phyloP scores from a whole-genome alignment of 2,888 invertebrate genomes.

The Drosophila conformis region DNA sequence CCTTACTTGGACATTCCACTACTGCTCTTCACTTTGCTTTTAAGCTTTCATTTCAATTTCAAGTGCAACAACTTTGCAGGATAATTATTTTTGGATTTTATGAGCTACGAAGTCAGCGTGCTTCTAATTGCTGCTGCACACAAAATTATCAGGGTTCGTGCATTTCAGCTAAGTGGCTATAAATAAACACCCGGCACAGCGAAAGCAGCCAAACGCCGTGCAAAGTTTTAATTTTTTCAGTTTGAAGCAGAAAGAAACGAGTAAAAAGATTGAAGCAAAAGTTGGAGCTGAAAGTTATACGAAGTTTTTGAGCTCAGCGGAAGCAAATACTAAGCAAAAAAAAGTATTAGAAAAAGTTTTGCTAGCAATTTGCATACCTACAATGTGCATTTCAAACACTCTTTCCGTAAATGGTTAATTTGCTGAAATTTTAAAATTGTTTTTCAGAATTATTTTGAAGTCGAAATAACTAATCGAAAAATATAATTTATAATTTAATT shows the following conservation, averaged over 20 bases:
- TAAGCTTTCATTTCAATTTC: slow-evolving; percentile 43
- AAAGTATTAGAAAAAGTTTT: slow-evolving; percentile 16
- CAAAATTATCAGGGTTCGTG: slow-evolving; percentile 47
- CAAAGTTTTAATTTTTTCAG: slow-evolving; percentile 18
- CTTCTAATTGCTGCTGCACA: slow-evolving; percentile 53
- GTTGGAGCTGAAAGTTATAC: slow-evolving; percentile 53
- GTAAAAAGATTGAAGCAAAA: slow-evolving; percentile 61
- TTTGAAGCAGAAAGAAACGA: slow-evolving; percentile 21
- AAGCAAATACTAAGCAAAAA: slow-evolving; percentile 10
- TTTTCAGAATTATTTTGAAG: background rate
- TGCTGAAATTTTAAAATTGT: background rate
- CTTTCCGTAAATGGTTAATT: background rate
- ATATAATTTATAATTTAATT: background rate
- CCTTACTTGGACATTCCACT: slow-evolving; percentile 14
- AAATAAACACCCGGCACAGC: slow-evolving; percentile 52
- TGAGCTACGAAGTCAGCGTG: slow-evolving; percentile 47
- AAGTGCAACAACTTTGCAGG: slow-evolving; percentile 38
- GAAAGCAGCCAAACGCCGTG: slow-evolving; percentile 33
- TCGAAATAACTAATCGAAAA: background rate
- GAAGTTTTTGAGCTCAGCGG: slow-evolving; percentile 49
- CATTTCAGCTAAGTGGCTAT: slow-evolving; percentile 49
- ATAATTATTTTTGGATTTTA: slow-evolving; percentile 40
- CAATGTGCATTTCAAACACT: slow-evolving; percentile 12
- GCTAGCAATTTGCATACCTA: slow-evolving; percentile 5
- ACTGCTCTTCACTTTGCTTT: slow-evolving; percentile 9